Evolutionary conservation across 1,140 invertebrate species (phyloP).

Genomic region (Pseudomyrmex concolor): DNA sequence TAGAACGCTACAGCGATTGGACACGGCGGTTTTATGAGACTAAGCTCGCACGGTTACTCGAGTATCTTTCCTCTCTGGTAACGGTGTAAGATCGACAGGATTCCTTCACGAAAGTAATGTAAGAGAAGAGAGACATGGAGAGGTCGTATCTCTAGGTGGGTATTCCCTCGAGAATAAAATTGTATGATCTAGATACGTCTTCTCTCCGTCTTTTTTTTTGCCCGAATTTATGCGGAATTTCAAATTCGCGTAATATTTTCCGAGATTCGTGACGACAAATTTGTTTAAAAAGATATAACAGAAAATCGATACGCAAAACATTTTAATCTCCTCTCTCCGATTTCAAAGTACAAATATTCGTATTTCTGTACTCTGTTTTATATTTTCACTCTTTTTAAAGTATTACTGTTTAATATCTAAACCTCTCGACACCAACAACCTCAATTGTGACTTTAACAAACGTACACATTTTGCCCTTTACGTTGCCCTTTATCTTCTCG

Average conservation of each 20-base stretch:
- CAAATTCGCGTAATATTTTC: conserved; percentile 18
- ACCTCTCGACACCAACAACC: conserved; percentile 36
- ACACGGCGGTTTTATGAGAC: conserved; percentile 41
- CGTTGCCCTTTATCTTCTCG: conserved; percentile 1
- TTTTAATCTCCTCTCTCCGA: conserved; percentile 31
- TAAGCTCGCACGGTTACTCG: conserved; percentile 33
- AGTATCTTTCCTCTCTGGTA: conserved; percentile 37
- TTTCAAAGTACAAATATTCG: conserved; percentile 12
- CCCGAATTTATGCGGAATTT: conserved; percentile 36
- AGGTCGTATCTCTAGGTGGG: conserved; percentile 40
- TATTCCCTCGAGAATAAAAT: conserved; percentile 50
- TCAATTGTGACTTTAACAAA: conserved; percentile 24
- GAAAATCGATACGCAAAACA: conserved; percentile 13
- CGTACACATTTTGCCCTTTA: conserved; percentile 22
- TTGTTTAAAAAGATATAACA: conserved; percentile 18
- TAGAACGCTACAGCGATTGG: conserved; percentile 41
- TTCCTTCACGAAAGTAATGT: conserved; percentile 64
- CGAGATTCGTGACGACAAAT: conserved; percentile 41
- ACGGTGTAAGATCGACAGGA: conserved; percentile 62
- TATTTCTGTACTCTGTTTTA: conserved; percentile 9
- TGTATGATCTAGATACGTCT: conserved; percentile 48
- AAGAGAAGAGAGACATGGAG: conserved; percentile 43
- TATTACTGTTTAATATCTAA: conserved; percentile 33
- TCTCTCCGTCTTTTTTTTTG: no score
- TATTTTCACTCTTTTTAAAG: conserved; percentile 42